A percentile compares a stretch with the other conserved stretches of the same genome.
phyloP scores from a whole-genome alignment of 2,888 invertebrate genomes.

The Odontocerum albicorne region DNA sequence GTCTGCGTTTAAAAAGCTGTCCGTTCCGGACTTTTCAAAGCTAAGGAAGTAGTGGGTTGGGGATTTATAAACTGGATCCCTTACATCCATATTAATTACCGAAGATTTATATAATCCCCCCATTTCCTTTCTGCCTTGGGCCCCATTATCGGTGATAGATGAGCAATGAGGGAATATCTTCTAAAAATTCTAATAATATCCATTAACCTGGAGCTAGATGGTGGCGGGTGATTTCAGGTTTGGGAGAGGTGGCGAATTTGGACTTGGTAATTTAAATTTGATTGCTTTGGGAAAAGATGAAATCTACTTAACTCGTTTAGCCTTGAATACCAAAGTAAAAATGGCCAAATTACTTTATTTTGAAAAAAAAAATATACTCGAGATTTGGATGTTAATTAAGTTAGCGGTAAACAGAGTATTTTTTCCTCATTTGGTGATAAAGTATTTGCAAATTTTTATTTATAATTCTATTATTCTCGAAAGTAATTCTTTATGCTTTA shows the following conservation, averaged over 20 bases:
- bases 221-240: constrained; percentile 1
- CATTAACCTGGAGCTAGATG: too few relatives aligned
- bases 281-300: background rate
- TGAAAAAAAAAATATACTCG: too few relatives aligned
- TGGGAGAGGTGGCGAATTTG: background rate
- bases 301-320: too few relatives aligned
- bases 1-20: constrained; percentile 27
- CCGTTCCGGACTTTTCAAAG: too few relatives aligned
- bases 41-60: constrained; percentile 9
- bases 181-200: background rate
- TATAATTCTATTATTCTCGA: too few relatives aligned
- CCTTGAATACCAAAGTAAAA: too few relatives aligned
- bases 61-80: constrained; percentile 30
- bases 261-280: background rate
- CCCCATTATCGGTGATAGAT: constrained; percentile 35
- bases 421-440: too few relatives aligned
- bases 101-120: constrained; percentile 34
- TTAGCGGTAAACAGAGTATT: too few relatives aligned
- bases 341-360: too few relatives aligned
- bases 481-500: too few relatives aligned
- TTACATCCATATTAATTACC: constrained; percentile 36
- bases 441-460: too few relatives aligned
- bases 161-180: constrained; percentile 29
- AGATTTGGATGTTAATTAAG: too few relatives aligned
- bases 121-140: constrained; percentile 2